Evolutionary conservation across 2,113 vertebrate species (phyloP), one percentile per base, ranked within the genome.

Genomic region (Trogon surrucura): DNA sequence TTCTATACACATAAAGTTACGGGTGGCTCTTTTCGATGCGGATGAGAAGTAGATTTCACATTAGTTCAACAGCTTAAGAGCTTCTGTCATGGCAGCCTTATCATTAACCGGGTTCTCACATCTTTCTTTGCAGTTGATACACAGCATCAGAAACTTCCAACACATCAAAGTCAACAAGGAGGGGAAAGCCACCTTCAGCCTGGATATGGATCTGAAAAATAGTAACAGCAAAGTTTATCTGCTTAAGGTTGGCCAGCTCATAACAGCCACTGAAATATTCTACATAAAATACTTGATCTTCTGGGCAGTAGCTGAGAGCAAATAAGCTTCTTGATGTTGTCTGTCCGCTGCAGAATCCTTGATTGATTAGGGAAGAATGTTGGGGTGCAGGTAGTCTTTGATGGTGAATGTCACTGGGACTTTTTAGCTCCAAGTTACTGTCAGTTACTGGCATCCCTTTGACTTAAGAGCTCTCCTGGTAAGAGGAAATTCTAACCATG

Each of bases 171-270:
- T 99, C 78, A 98, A 97, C 95, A 93, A 82, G 50, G 98, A 98
- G 4, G 97, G 86, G 32, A 69, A 90, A 3, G 98, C 98, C 50
- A 96, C 96, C 0, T 99, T 99, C 95, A 98, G 98, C 87, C 95
- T 99, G 97, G 98, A 99, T 91, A 98, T 99, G 98, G 97, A 98
- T 29, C 98, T 99, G 80, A 99, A 98, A 96, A 97, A 98, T 36
- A 89, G 93, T 1, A 93, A 78, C 16, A 98, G 98, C 97, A 99
- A 97, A 58, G 97, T 99, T 96, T 98, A 98, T 82, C 88, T 99
- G 82, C 99, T 97, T 34, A 99, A 99, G 98, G 34, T 12, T 74
- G 45, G 45, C 10, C 48, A 70, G 34, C 34, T 81, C 54, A 22
- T 11, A 69, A 61, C n/a, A 60, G 64, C 14, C 13, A 6, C 45